These are phyloP conservation scores for Adelosebastes latens DNA, from an alignment of 2,797 vertebrate species.

Conservation along the genomic window DNA sequence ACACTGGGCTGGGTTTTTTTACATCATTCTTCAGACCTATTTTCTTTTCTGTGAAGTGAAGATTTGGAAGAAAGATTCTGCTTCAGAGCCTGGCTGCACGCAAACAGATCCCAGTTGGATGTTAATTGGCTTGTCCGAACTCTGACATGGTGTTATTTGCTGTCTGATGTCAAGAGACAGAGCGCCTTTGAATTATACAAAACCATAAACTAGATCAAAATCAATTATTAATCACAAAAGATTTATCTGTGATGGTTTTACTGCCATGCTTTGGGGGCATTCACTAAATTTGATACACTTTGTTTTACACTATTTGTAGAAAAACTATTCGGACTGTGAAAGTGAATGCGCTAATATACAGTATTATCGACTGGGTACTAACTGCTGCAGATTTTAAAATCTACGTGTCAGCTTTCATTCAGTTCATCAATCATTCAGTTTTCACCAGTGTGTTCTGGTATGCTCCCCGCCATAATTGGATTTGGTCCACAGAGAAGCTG, in stretches of 20 bases:
- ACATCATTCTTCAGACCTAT: neutral
- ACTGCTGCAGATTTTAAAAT: slow-evolving; percentile 1
- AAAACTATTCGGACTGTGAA: neutral
- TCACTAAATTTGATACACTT: neutral
- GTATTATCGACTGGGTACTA: neutral
- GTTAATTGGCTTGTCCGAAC: slow-evolving; percentile 51
- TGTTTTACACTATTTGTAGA: neutral
- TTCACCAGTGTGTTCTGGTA: slow-evolving; percentile 4
- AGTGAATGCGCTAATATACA: neutral
- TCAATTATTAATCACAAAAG: slow-evolving; percentile 21
- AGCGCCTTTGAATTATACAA: slow-evolving; percentile 21
- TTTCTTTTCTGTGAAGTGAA: neutral
- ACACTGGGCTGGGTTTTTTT: too few species aligned
- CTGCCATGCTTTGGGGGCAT: neutral
- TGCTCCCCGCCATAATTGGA: slow-evolving; percentile 21
- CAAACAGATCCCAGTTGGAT: slow-evolving; percentile 38
- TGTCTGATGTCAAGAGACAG: slow-evolving; percentile 28
- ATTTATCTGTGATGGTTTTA: neutral
- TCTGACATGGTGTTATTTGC: slow-evolving; percentile 43
- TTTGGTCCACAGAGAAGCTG: slow-evolving; percentile 26
- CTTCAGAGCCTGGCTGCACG: slow-evolving; percentile 7
- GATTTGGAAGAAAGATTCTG: slow-evolving; percentile 4
- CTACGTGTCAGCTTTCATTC: slow-evolving; percentile 6
- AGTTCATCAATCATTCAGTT: slow-evolving; percentile 12
- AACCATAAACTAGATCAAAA: slow-evolving; percentile 28